Percentiles rank a stretch among this genome's conserved stretches.
Conservation (phyloP, 2,888 invertebrate species). For the Nymphalis c-album region DNA sequence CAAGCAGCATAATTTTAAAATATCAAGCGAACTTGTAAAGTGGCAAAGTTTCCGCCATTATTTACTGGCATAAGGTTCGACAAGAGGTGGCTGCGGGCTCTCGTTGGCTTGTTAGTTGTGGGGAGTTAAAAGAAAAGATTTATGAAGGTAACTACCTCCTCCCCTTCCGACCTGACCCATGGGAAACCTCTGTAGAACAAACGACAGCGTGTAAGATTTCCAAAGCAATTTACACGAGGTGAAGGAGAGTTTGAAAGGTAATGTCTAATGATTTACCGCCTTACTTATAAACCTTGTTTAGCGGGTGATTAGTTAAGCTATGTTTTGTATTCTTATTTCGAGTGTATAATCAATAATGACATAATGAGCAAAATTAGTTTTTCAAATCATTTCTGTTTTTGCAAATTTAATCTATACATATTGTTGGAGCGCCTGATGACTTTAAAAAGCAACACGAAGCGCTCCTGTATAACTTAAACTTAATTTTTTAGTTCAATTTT, state of each 20-base stretch:
- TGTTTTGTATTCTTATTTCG: too few species aligned
- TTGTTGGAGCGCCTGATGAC: too few species aligned
- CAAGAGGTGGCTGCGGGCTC: slow-evolving; percentile 43
- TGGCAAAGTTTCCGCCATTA: slow-evolving; percentile 66
- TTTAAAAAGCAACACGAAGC: too few species aligned
- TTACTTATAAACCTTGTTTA: slow-evolving; percentile 30
- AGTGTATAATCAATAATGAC: too few species aligned
- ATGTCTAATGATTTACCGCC: slow-evolving; percentile 34
- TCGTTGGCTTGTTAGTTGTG: slow-evolving; percentile 73
- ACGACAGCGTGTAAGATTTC: slow-evolving; percentile 77
- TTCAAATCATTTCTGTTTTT: too few species aligned
- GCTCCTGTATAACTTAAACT: too few species aligned
- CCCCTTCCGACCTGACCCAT: slow-evolving; percentile 68
- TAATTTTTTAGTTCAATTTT: too few species aligned
- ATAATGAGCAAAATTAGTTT: too few species aligned
- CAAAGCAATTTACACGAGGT: slow-evolving; percentile 74
- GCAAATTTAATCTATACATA: too few species aligned
- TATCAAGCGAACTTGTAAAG: not conserved
- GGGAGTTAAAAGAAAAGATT: slow-evolving; percentile 74
- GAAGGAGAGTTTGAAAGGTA: slow-evolving; percentile 49
- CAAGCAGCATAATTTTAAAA: not conserved
- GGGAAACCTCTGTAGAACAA: slow-evolving; percentile 74
- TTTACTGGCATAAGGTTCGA: slow-evolving; percentile 56
- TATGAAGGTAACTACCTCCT: slow-evolving; percentile 71
- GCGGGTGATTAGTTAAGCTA: too few species aligned